These are phyloP conservation scores for Malurus melanocephalus DNA, from an alignment of 2,113 vertebrate genomes.

Conservation along the genomic window DNA sequence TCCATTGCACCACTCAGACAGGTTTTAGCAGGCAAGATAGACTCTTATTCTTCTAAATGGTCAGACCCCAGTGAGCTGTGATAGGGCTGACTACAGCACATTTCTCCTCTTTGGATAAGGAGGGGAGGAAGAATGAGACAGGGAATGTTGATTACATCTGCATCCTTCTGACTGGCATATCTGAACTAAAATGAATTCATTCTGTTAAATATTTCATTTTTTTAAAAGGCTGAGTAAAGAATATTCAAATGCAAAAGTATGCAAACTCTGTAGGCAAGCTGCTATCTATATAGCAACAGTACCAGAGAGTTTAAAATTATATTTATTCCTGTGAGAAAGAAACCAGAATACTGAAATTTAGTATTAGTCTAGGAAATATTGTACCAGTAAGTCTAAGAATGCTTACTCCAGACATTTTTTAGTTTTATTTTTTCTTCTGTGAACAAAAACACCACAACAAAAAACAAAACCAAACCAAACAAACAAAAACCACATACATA, in stretches of 20 bases:
- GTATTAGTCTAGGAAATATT: neutral
- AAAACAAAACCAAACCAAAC: neutral
- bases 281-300: neutral
- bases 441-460: neutral
- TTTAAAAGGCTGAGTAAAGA: neutral
- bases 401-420: neutral
- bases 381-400: neutral
- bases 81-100: neutral
- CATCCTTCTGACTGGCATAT: neutral
- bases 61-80: neutral
- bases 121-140: neutral
- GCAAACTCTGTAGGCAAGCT: neutral
- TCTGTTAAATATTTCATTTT: constrained; percentile 33
- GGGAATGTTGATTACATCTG: neutral
- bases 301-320: neutral
- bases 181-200: constrained; percentile 14
- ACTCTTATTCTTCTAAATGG: constrained; percentile 8
- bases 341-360: neutral
- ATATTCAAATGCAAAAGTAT: neutral
- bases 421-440: neutral
- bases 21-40: neutral
- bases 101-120: neutral
- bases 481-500: neutral
- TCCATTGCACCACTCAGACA: constrained; percentile 8
- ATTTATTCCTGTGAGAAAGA: constrained; percentile 1